Conservation (phyloP, 2,888 invertebrate genomes). For the Ceriagrion tenellum region DNA sequence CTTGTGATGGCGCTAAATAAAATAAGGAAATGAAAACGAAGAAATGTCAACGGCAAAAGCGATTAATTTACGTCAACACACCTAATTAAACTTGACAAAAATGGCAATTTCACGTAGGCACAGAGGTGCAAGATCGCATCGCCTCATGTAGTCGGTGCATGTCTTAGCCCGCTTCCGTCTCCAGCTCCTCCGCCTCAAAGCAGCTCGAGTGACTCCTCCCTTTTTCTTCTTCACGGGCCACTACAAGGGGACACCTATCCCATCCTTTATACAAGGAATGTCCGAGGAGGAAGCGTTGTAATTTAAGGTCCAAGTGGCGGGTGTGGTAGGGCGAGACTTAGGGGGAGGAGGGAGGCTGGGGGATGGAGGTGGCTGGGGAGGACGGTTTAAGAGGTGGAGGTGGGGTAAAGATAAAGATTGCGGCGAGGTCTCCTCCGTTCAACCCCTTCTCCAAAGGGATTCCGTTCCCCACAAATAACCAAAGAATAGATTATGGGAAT, state of each 20-base stretch:
- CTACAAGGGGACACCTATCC: neutral
- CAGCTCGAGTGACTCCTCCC: neutral
- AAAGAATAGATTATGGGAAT: constrained; percentile 64
- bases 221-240: neutral
- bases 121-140: too few relatives aligned
- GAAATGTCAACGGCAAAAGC: too few relatives aligned
- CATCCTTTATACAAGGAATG: neutral
- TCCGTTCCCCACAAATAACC: constrained; percentile 46
- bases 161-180: neutral
- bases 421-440: neutral
- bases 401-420: neutral
- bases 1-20: too few relatives aligned
- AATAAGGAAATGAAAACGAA: too few relatives aligned
- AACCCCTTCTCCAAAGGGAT: constrained; percentile 22
- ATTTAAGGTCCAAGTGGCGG: neutral
- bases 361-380: neutral
- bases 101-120: too few relatives aligned
- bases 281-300: neutral
- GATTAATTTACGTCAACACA: too few relatives aligned
- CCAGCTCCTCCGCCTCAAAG: neutral
- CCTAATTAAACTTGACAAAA: too few relatives aligned
- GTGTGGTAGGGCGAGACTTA: neutral
- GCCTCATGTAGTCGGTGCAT: too few relatives aligned
- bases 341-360: neutral
- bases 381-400: neutral